Base-by-base conservation (phyloP, 2,113 vertebrate species). In the Silurus asotus region DNA sequence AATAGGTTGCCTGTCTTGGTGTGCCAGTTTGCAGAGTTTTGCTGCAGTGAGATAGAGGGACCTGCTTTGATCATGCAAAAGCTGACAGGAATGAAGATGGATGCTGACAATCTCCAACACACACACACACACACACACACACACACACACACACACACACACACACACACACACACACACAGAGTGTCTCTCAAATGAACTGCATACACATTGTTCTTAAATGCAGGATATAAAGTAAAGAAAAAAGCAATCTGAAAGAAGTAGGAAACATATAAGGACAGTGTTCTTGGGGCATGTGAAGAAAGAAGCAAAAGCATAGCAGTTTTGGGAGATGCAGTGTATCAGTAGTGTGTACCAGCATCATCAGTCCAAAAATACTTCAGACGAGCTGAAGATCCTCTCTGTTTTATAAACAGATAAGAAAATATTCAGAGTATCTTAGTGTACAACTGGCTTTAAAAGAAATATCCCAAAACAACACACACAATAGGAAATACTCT, bases 21-120 rank as follows among this genome's bases (percentile, higher is more conserved):
- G 64, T 80, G 53, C 48, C 62, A 59, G 53, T 67, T 76, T 65
- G n/a, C 17, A 48, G 61, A 79, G 64, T 72, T 86, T 69, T 81
- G 81, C 77, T 86, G 70, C 76, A 84, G 76, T 53, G 76, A 87
- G 67, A 87, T 65, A 28, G 51, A 84, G 82, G 85, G 81, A 51
- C 65, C 75, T 81, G 83, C 76, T 86, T 82, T 85, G 83, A 87
- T 79, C 69, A n/a, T 62, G 61, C 51, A 69, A 82, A 45, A 64
- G 53, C 55, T 67, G 74, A 87, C 59, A 65, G 48, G 78, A 45
- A 72, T 81, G 59, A 75, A 86, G 82, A 58, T 76, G 85, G 76
- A 77, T 84, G 64, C 78, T 84, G 53, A 77, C 74, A 84, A 55
- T 78, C 28, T 76, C 45, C 19, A n/a, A 70, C n/a, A 51, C 67